Evolutionary conservation across 2,113 vertebrate species (phyloP).

Genomic region (Percopsis transmontana): DNA sequence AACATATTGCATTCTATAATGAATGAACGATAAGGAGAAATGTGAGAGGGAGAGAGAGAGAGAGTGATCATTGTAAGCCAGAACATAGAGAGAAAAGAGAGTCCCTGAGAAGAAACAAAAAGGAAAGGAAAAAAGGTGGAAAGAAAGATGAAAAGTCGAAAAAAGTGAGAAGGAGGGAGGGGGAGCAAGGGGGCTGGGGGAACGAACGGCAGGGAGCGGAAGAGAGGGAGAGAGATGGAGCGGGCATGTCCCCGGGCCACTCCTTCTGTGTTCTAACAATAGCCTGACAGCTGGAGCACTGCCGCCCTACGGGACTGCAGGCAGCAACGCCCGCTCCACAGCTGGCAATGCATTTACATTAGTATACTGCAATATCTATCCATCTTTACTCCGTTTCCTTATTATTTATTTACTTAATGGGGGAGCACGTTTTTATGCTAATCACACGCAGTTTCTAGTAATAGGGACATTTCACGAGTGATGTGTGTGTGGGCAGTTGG

Average conservation of each 20-base stretch:
- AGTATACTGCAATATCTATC: too few relatives aligned
- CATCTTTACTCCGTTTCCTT: conserved; percentile 13
- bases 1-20: conserved; percentile 58
- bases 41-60: conserved; percentile 10
- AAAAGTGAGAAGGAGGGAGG: not conserved
- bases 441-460: too few relatives aligned
- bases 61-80: not conserved
- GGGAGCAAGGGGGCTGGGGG: not conserved
- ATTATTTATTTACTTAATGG: too few relatives aligned
- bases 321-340: conserved; percentile 47
- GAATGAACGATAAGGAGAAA: conserved; percentile 45
- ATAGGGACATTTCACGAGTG: too few relatives aligned
- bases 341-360: not conserved
- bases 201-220: not conserved
- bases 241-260: conserved; percentile 41
- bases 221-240: not conserved
- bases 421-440: too few relatives aligned
- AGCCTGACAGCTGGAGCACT: conserved; percentile 58
- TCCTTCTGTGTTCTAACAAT: conserved; percentile 68
- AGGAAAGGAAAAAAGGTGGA: not conserved
- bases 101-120: not conserved
- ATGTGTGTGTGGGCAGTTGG: too few relatives aligned
- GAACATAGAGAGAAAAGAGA: not conserved
- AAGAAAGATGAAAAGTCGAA: not conserved
- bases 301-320: conserved; percentile 44